Conservation (phyloP, 2,113 vertebrate species). For the Hydrochoerus hydrochaeris region DNA sequence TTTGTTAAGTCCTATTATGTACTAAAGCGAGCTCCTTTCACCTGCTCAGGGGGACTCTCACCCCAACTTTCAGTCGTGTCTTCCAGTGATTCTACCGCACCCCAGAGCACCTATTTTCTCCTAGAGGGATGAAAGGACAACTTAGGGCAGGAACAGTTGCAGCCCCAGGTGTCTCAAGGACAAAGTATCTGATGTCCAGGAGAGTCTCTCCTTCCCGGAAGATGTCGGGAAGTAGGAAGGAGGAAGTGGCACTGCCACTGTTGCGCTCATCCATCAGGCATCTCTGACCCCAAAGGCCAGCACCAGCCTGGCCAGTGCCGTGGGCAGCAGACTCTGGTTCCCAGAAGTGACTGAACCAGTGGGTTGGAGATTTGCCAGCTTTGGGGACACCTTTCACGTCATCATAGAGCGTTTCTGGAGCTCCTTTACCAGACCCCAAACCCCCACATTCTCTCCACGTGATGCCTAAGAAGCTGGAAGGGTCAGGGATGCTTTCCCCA, state of each 20-base stretch:
- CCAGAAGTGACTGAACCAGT: background rate
- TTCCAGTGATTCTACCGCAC: background rate
- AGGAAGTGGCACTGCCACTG: background rate
- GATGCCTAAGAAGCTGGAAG: background rate
- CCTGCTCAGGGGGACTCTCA: background rate
- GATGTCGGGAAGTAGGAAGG: too few relatives aligned
- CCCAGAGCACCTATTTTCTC: background rate
- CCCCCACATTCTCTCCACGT: background rate
- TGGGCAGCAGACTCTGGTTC: background rate
- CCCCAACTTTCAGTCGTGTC: background rate
- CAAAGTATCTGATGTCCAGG: background rate
- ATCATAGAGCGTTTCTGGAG: background rate
- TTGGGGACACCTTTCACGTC: background rate
- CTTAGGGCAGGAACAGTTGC: background rate
- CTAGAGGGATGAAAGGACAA: background rate
- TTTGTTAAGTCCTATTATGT: slow-evolving; percentile 53
- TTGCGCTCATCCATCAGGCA: background rate
- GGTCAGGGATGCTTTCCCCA: background rate
- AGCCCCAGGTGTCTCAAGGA: background rate
- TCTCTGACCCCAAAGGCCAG: background rate
- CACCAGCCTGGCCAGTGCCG: background rate
- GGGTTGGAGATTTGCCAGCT: background rate
- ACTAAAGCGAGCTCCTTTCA: background rate
- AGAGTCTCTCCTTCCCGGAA: background rate
- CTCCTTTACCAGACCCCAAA: background rate